phyloP scores from a whole-genome alignment of 2,113 vertebrate genomes.

The Eira barbara region DNA sequence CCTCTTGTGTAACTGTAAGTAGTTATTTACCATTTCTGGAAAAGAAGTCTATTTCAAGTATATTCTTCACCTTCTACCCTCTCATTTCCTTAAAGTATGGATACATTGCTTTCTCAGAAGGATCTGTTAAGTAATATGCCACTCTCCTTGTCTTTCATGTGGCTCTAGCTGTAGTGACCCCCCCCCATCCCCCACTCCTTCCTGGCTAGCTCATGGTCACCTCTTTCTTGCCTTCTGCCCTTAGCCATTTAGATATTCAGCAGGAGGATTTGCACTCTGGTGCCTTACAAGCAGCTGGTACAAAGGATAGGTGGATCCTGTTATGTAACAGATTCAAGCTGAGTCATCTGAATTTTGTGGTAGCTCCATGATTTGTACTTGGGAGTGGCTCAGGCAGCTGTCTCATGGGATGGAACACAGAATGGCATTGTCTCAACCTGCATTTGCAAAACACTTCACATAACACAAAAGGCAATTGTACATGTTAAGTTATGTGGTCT shows the following conservation, averaged over 20 bases:
- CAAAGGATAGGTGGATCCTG: neutral
- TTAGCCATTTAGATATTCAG: neutral
- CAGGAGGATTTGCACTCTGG: neutral
- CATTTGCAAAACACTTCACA: neutral
- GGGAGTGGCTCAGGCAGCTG: neutral
- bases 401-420: neutral
- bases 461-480: neutral
- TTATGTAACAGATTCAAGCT: neutral
- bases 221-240: neutral
- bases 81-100: neutral
- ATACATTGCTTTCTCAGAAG: neutral
- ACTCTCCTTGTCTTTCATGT: neutral
- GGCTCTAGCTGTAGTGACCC: neutral
- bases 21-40: neutral
- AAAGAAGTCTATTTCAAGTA: neutral
- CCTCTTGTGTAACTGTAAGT: neutral
- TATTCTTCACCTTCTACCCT: neutral
- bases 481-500: neutral
- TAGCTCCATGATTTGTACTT: neutral
- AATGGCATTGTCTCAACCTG: neutral
- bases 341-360: neutral
- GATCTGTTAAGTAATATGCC: neutral
- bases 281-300: neutral
- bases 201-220: neutral
- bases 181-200: fast-evolving